Conservation (phyloP, 2,113 vertebrate species). For the Sprattus sprattus region DNA sequence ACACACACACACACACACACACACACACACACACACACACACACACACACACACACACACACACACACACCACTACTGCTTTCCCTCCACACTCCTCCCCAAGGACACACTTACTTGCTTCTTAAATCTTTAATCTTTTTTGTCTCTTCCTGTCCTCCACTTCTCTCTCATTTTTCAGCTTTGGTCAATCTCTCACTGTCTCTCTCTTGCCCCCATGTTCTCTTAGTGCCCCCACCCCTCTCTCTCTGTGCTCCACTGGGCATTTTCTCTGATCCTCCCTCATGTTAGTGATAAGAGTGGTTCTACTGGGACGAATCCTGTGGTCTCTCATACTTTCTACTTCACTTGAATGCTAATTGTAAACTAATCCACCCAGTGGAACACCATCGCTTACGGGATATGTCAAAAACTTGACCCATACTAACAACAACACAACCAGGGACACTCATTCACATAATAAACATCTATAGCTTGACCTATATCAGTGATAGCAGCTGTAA, state of each 20-base stretch:
- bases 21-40: slow-evolving; percentile 9
- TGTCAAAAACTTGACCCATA: no score
- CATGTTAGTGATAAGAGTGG: slow-evolving; percentile 32
- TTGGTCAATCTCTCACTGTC: neutral
- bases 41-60: neutral
- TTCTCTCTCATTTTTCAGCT: neutral
- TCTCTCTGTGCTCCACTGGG: neutral
- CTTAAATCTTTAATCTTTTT: neutral
- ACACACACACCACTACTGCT: no score
- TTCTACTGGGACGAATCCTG: neutral
- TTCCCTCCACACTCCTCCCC: neutral
- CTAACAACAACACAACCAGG: no score
- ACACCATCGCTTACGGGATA: no score
- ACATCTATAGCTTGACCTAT: no score
- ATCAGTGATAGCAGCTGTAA: no score
- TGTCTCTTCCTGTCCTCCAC: neutral
- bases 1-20: slow-evolving; percentile 29
- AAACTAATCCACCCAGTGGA: no score
- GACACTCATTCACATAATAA: no score
- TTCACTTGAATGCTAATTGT: neutral
- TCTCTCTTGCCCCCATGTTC: neutral
- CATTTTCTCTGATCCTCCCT: slow-evolving; percentile 26
- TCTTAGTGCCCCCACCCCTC: neutral
- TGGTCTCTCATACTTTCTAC: neutral
- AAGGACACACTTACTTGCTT: neutral